Evolutionary conservation across 1,140 invertebrate genomes (phyloP).

Genomic region (Drosophila orosa): DNA sequence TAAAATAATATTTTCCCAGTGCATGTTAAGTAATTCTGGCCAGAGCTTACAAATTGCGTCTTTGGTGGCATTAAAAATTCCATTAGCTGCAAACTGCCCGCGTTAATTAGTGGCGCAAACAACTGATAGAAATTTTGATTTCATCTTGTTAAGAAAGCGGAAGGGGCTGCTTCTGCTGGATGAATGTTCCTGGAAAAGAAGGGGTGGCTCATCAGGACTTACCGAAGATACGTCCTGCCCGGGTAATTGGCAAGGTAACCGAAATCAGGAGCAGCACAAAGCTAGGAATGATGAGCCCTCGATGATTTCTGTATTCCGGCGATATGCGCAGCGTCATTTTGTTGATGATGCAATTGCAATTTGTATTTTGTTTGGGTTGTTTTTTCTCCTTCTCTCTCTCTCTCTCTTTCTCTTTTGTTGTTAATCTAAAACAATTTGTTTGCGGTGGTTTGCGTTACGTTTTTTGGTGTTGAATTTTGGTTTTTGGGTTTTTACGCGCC

Average conservation of each 20-base stretch:
- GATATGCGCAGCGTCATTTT: conserved; percentile 82
- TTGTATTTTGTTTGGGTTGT: conserved; percentile 30
- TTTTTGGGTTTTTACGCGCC: conserved; percentile 18
- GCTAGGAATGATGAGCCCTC: conserved; percentile 78
- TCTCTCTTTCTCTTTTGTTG: neutral
- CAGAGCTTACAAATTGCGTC: conserved; percentile 43
- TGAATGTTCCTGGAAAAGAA: neutral
- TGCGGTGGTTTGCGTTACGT: conserved; percentile 75
- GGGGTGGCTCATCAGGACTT: conserved; percentile 40
- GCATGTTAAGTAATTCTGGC: conserved; percentile 9
- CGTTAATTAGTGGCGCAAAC: conserved; percentile 63
- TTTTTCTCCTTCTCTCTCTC: neutral
- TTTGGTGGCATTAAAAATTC: conserved; percentile 75
- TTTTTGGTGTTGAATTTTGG: conserved; percentile 24
- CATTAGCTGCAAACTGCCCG: conserved; percentile 72
- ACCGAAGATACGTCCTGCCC: conserved; percentile 80
- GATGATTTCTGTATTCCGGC: conserved; percentile 78
- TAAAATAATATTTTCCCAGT: neutral
- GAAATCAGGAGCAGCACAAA: conserved; percentile 68
- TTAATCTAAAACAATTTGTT: conserved; percentile 71
- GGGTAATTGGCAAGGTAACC: conserved; percentile 48
- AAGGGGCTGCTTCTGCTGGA: neutral
- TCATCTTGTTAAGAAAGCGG: neutral
- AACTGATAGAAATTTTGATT: conserved; percentile 59
- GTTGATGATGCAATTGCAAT: conserved; percentile 42